A percentile compares a stretch with the other conserved stretches of the same genome.
Conservation (phyloP, 2,113 vertebrate species). For the Pithys albifrons region DNA sequence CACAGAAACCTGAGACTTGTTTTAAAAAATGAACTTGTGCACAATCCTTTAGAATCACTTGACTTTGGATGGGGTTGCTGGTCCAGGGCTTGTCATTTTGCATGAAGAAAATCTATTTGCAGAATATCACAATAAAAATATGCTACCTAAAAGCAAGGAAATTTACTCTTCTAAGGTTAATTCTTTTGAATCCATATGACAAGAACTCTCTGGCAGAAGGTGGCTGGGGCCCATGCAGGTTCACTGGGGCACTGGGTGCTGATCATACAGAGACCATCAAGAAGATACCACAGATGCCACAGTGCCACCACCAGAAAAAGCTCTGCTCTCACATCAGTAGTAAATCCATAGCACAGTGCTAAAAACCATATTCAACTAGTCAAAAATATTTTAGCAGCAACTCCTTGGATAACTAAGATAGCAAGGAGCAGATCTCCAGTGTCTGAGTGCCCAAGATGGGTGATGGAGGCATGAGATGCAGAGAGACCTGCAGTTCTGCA, state of each 20-base stretch:
- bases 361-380: background rate
- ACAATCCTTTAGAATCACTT: background rate
- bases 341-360: background rate
- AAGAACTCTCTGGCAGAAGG: background rate
- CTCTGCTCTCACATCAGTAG: background rate
- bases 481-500: background rate
- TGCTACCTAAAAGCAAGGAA: background rate
- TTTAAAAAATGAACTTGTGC: background rate
- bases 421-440: background rate
- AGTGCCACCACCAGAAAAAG: background rate
- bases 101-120: background rate
- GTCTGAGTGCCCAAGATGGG: background rate
- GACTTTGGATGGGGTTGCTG: background rate
- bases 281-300: background rate
- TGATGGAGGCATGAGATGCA: fast-evolving
- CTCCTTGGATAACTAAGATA: background rate
- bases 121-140: background rate
- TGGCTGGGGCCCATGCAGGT: background rate
- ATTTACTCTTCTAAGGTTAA: background rate
- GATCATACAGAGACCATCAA: background rate
- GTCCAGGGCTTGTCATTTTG: background rate
- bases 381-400: background rate
- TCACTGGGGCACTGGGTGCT: background rate
- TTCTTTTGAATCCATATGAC: background rate
- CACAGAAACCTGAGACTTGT: background rate